phyloP scores from a whole-genome alignment of 2,888 invertebrate genomes.

The Glaucopsyche alexis region DNA sequence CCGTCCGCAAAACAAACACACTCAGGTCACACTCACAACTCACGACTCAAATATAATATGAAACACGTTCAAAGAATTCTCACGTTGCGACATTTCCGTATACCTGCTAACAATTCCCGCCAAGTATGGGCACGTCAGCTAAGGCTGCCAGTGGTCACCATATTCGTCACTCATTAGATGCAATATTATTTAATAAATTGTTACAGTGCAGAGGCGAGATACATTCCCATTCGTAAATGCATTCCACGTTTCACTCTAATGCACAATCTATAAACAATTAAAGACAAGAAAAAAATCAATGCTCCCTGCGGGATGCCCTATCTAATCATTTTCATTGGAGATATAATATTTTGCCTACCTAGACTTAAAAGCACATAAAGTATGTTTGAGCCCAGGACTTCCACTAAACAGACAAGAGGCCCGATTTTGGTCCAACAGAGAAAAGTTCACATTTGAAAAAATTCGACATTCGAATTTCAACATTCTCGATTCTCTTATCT shows the following conservation, averaged over 20 bases:
- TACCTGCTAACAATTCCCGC: conserved; percentile 10
- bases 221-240: neutral
- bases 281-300: neutral
- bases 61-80: conserved; percentile 19
- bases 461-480: too few relatives aligned
- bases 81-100: conserved; percentile 22
- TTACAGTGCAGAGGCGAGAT: neutral
- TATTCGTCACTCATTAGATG: conserved; percentile 18
- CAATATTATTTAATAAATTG: conserved; percentile 9
- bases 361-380: too few relatives aligned
- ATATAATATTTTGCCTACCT: too few relatives aligned
- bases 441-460: too few relatives aligned
- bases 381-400: too few relatives aligned
- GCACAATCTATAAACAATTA: conserved; percentile 5
- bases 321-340: neutral
- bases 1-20: conserved; percentile 13
- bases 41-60: neutral
- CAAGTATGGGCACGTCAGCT: neutral
- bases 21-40: neutral
- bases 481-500: too few relatives aligned
- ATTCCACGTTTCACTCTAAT: neutral
- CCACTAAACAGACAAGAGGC: too few relatives aligned
- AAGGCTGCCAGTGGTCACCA: neutral
- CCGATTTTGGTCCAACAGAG: too few relatives aligned
- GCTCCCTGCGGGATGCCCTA: neutral